phyloP scores from a whole-genome alignment of 2,888 invertebrate genomes.

The Drosophila barbarae region DNA sequence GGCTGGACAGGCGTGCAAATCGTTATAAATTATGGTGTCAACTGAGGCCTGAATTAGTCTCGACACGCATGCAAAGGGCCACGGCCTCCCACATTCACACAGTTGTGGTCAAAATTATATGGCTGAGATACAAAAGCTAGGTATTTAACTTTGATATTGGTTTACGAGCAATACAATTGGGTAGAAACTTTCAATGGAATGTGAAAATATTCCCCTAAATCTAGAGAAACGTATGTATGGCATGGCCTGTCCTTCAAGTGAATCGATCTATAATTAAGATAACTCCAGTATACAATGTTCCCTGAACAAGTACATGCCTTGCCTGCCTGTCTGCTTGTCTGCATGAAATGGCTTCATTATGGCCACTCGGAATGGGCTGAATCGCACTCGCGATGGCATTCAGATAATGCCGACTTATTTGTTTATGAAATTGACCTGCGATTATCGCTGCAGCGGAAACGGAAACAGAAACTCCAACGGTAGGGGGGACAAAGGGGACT shows the following conservation, averaged over 20 bases:
- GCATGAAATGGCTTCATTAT: slow-evolving; percentile 54
- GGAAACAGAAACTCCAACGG: slow-evolving; percentile 25
- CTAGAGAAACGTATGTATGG: background rate
- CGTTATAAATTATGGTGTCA: slow-evolving; percentile 71
- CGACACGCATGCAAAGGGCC: slow-evolving; percentile 56
- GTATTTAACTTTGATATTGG: background rate
- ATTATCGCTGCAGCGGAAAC: slow-evolving; percentile 64
- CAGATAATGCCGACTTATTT: slow-evolving; percentile 65
- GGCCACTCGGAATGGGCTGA: slow-evolving; percentile 31
- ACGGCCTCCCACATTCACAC: slow-evolving; percentile 5
- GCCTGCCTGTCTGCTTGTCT: slow-evolving; percentile 8
- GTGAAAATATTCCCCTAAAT: background rate
- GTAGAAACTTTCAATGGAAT: background rate
- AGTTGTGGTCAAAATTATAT: background rate
- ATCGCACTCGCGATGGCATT: slow-evolving; percentile 39
- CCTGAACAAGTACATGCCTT: background rate
- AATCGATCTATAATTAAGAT: slow-evolving; percentile 76
- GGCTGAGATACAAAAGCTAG: background rate
- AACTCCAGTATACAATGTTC: slow-evolving; percentile 33
- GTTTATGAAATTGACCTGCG: slow-evolving; percentile 73
- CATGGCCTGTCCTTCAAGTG: slow-evolving; percentile 30
- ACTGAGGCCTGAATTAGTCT: slow-evolving; percentile 63
- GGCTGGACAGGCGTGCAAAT: slow-evolving; percentile 48
- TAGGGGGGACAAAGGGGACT: slow-evolving; percentile 17
- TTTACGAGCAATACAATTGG: background rate